Evolutionary conservation across 2,888 invertebrate genomes (phyloP).

Genomic region (Tetragnatha montana): DNA sequence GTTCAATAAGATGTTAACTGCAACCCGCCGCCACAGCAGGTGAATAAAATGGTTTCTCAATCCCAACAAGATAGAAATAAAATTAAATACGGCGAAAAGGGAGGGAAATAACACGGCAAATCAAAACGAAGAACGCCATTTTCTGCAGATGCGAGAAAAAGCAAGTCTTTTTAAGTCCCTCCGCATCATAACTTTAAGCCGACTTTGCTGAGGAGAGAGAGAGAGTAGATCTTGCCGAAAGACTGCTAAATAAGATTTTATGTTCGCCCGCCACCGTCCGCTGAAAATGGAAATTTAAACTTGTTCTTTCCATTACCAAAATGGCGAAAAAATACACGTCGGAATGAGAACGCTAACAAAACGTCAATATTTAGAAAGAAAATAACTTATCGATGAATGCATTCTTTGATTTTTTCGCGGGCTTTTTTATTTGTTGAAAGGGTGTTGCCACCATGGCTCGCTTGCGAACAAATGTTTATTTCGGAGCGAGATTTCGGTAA

Average conservation of each 20-base stretch:
- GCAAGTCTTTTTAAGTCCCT: conserved; percentile 16
- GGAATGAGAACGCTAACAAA: conserved; percentile 12
- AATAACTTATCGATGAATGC: conserved; percentile 57
- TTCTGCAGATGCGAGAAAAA: conserved; percentile 15
- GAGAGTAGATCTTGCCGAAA: conserved; percentile 11
- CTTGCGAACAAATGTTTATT: conserved; percentile 42
- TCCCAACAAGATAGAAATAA: conserved; percentile 20
- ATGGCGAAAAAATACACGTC: conserved; percentile 24
- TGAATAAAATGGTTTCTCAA: conserved; percentile 46
- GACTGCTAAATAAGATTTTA: conserved; percentile 60
- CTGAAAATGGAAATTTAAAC: conserved; percentile 58
- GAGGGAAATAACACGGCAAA: not conserved
- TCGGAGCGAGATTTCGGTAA: conserved; percentile 8
- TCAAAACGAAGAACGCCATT: conserved; percentile 34
- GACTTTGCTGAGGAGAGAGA: conserved; percentile 11
- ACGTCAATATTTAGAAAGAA: conserved; percentile 50
- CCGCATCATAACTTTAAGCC: conserved; percentile 38
- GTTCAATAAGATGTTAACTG: conserved; percentile 35
- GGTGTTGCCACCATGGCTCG: conserved; percentile 9
- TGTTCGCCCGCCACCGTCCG: conserved; percentile 24
- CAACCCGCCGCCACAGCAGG: conserved; percentile 5
- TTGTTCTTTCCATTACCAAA: conserved; percentile 49
- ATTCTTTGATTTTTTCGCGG: conserved; percentile 5
- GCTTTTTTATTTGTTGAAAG: conserved; percentile 25
- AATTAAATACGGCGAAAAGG: conserved; percentile 30